Evolutionary conservation across 2,113 vertebrate species (phyloP), one percentile per base, ranked within the genome.

Genomic region (Silurus meridionalis): DNA sequence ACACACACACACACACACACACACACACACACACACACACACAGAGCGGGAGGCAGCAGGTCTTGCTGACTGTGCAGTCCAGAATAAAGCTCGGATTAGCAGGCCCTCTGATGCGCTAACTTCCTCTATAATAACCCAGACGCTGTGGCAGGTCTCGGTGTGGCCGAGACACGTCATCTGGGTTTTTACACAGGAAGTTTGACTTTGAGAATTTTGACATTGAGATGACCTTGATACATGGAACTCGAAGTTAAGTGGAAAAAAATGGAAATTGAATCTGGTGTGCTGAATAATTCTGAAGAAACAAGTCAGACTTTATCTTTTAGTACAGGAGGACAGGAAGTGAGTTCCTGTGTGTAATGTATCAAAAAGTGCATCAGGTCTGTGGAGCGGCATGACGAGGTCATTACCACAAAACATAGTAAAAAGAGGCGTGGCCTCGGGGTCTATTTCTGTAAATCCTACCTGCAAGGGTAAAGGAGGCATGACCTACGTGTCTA

Each of bases 1-100:
- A 80, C 78, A 80, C 78, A 80, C 55, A 78, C 52, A 77, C 74
- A 77, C 50, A 55, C 50, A 53, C 74, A n/a, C 71, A 50, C 37
- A 48, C 69, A 48, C 37, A 48, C 69, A 50, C 48, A n/a, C 72
- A 75, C 72, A 75, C 72, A 75, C 74, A 77, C 74, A 55, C 74
- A 37, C 25, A 79, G 1, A 58, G 14, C 1, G 7, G 19, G 13
- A 58, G 8, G 2, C 25, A 60, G 17, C 15, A 10, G 15, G 55
- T 80, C 77, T 80, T 0, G 25, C 55, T 60, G 55, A 80, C 77
- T 10, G 28, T 61, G 78, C 78, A 80, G 55, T 10, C 25, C 19
- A 61, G 28, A 60, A 61, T 61, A 48, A 80, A 46, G 57, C 78
- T 48, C 0, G 17, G 78, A 80, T 61, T 46, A 80, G 78, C 55